Evolutionary conservation across 1,140 invertebrate species (phyloP).

Genomic region (Thaumetopoea pityocampa): DNA sequence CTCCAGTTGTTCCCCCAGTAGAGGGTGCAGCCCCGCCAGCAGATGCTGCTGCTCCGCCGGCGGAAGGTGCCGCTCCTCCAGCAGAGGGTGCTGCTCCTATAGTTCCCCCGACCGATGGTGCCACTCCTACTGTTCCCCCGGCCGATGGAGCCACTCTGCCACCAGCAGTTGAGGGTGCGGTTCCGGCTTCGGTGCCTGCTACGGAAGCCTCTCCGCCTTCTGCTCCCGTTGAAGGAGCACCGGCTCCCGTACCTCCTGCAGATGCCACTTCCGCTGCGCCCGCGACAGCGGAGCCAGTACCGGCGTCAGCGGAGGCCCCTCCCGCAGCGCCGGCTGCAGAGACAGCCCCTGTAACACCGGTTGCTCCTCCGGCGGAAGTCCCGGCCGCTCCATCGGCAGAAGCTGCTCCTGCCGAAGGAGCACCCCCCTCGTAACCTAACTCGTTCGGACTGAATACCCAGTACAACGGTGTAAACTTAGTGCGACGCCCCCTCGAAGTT

Average conservation of each 20-base stretch:
- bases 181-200: conserved; percentile 16
- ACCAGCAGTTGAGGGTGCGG: conserved; percentile 8
- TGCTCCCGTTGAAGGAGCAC: conserved; percentile 25
- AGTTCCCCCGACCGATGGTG: conserved; percentile 20
- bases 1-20: conserved; percentile 17
- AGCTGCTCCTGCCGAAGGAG: conserved; percentile 19
- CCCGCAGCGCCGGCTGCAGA: conserved; percentile 25
- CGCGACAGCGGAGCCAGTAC: conserved; percentile 3
- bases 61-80: conserved; percentile 56
- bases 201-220: conserved; percentile 23
- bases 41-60: conserved; percentile 55
- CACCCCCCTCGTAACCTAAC: conserved; percentile 31
- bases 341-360: conserved; percentile 15
- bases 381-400: conserved; percentile 28
- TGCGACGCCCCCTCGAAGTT: conserved; percentile 5
- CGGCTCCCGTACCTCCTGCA: conserved; percentile 35
- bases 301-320: conserved; percentile 13
- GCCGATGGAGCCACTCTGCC: conserved; percentile 14
- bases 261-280: conserved; percentile 20
- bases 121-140: conserved; percentile 48
- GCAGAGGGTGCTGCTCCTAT: conserved; percentile 24
- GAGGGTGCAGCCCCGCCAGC: conserved; percentile 20
- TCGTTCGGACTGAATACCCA: too few relatives aligned
- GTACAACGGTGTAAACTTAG: conserved; percentile 10
- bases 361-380: conserved; percentile 17